Base-by-base conservation (phyloP, 2,797 vertebrate genomes). In the Pagetopsis macropterus region DNA sequence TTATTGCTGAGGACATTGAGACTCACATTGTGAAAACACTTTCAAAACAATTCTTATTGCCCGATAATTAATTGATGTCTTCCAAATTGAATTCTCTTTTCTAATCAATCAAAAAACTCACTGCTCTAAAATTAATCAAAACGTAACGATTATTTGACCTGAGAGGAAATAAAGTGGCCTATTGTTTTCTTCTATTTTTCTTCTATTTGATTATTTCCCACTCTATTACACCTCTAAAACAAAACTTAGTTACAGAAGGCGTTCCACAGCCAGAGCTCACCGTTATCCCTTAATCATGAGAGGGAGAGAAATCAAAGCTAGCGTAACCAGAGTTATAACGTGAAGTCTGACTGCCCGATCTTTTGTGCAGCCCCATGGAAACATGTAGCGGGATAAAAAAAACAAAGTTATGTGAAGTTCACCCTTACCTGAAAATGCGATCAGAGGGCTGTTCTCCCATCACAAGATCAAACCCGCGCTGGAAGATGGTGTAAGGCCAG, bases 401-500 rank as follows among this genome's bases (percentile, higher is more conserved):
- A 86, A 74, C 45, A 68, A 79, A 82, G 85, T 89, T 86, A 70
- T 78, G 72, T 84, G 68, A 84, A 86, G 84, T 86, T 81, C 11
- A 21, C 10, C 13, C 94, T 94, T 92, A 99, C 98, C 98, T 97
- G 94, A 99, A 99, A 90, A 99, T 99, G 84, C 98, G 98, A 94
- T 99, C 98, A 7, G 98, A 99, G 9, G 98, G 98, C 85, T 99
- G 98, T 88, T 99, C 98, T 7, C 98, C 98, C 93, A 99, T 95
- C 86, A 99, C 98, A 90, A 99, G 93, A 94, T 99, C 98, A 88
- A 99, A 99, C 77, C 98, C 98, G 0, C 98, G 96, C 90, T 99
- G 98, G 93, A 99, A 99, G 94, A 99, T 98, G 66, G 98, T 99
- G 87, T 99, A 99, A 0, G 98, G 98, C 98, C 98, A 99, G 65